Conservation (phyloP, 2,888 invertebrate genomes). For the Drosophila austrosaltans region DNA sequence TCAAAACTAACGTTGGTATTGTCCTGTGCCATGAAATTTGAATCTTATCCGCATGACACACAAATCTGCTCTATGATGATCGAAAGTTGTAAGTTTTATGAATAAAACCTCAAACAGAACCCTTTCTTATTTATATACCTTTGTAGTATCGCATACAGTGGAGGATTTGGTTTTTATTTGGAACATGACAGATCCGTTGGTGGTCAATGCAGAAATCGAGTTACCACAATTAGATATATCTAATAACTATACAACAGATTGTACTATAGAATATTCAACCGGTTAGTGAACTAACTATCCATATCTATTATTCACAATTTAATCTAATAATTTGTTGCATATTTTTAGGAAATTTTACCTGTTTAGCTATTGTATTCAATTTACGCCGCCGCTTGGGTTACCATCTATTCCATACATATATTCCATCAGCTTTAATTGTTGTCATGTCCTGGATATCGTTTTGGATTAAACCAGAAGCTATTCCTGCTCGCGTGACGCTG, state of each 20-base stretch:
- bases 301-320: neutral
- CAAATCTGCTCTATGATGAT: slow-evolving; percentile 97
- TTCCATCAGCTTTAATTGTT: slow-evolving; percentile 95
- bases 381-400: slow-evolving; percentile 92
- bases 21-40: slow-evolving; percentile 97
- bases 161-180: slow-evolving; percentile 97
- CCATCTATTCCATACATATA: slow-evolving; percentile 95
- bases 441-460: slow-evolving; percentile 98
- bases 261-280: slow-evolving; percentile 96
- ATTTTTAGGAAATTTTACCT: slow-evolving; percentile 92
- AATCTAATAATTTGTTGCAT: neutral
- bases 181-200: slow-evolving; percentile 95
- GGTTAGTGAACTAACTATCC: slow-evolving; percentile 56
- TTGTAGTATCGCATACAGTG: slow-evolving; percentile 85
- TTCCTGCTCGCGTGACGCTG: slow-evolving; percentile 94
- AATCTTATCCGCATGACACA: slow-evolving; percentile 96
- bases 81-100: slow-evolving; percentile 92
- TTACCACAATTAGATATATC: slow-evolving; percentile 93
- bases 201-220: slow-evolving; percentile 95
- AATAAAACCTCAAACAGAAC: neutral
- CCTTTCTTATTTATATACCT: neutral
- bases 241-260: slow-evolving; percentile 94
- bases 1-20: slow-evolving; percentile 95
- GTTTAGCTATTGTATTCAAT: slow-evolving; percentile 94
- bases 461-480: slow-evolving; percentile 97